Conservation (phyloP, 2,113 vertebrate genomes). For the Lepisosteus osseus region DNA sequence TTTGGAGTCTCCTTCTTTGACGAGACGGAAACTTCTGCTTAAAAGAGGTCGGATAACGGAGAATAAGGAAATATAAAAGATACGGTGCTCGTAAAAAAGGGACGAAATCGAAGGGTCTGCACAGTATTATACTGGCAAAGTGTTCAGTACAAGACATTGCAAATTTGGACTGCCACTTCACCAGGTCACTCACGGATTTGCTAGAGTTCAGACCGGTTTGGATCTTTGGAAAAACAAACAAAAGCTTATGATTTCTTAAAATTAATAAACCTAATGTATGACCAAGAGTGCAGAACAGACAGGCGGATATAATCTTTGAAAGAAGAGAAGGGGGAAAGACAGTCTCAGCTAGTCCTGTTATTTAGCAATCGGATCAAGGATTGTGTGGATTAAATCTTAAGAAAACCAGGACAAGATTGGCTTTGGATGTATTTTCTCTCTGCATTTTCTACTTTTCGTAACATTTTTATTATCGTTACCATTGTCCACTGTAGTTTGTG, state of each 20-base stretch:
- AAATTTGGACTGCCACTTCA: constrained; percentile 20
- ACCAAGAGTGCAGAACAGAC: constrained; percentile 37
- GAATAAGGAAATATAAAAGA: constrained; percentile 33
- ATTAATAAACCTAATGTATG: constrained; percentile 16
- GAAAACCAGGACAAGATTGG: constrained; percentile 51
- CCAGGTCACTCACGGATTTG: constrained; percentile 42
- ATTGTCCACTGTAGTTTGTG: constrained; percentile 14
- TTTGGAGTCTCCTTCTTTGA: constrained; percentile 31
- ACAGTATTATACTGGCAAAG: constrained; percentile 16
- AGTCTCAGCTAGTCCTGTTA: constrained; percentile 28
- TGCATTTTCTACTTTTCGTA: constrained; percentile 21
- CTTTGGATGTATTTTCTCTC: constrained; percentile 56
- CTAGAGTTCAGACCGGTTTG: constrained; percentile 19
- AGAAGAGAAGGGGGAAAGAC: constrained; percentile 36
- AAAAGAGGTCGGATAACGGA: constrained; percentile 21
- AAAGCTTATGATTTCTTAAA: constrained; percentile 22
- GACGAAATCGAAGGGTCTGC: constrained; percentile 40
- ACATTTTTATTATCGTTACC: neutral
- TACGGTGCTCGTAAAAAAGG: constrained; percentile 29
- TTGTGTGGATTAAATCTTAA: constrained; percentile 62
- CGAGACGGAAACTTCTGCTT: constrained; percentile 43
- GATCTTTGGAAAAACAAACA: constrained; percentile 22
- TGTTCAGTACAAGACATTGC: constrained; percentile 25
- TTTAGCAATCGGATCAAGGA: constrained; percentile 56
- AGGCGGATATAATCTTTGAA: constrained; percentile 37